These are phyloP conservation scores for Recurvirostra avosetta DNA, from an alignment of 2,113 vertebrate genomes.

Conservation along the genomic window DNA sequence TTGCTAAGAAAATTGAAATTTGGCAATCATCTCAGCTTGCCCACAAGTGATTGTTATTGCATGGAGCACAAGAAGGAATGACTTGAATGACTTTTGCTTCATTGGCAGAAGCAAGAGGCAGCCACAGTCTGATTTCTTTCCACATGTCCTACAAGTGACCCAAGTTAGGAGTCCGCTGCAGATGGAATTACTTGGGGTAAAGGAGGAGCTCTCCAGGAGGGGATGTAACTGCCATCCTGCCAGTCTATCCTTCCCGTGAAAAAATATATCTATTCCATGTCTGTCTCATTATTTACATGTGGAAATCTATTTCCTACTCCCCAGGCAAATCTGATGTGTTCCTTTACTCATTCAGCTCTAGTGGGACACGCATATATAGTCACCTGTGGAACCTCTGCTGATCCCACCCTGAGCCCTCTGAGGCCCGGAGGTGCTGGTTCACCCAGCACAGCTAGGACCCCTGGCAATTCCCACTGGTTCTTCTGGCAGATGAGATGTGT, in stretches of 20 bases:
- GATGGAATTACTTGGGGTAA: not conserved
- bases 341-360: not conserved
- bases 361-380: fast-evolving
- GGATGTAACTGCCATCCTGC: not conserved
- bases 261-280: not conserved
- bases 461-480: not conserved
- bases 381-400: not conserved
- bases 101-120: not conserved
- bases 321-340: not conserved
- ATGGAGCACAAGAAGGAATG: not conserved
- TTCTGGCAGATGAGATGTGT: not conserved
- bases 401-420: fast-evolving
- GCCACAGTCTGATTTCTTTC: not conserved
- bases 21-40: not conserved
- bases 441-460: not conserved
- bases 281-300: not conserved
- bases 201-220: not conserved
- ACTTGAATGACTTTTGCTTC: not conserved
- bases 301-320: not conserved
- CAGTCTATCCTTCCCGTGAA: not conserved
- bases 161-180: not conserved
- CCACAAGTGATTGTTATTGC: not conserved
- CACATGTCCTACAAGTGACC: not conserved
- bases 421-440: not conserved
- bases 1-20: not conserved